Evolutionary conservation across 2,113 vertebrate species (phyloP), one percentile per base, ranked within the genome.

Genomic region (Abramis brama): DNA sequence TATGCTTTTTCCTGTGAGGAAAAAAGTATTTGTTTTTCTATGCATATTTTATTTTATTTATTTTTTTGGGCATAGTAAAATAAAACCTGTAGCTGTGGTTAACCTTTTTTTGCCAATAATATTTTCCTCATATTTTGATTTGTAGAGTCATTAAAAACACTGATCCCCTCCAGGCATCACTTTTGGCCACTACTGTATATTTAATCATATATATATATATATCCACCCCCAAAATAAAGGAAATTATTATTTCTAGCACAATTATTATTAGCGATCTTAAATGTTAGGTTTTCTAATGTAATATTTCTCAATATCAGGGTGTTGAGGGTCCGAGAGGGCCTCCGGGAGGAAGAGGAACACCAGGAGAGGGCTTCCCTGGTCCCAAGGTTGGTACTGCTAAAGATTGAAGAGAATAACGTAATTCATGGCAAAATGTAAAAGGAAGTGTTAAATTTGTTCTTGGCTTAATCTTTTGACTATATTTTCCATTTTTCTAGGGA

Each of bases 321-420:
- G 85, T 93, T 43, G 95, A 96, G 80, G 97, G 96, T 85, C 96
- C 96, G 47, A 94, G 95, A 86, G 94, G 97, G 70, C 96, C 95
- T 79, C 93, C 95, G 11, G 95, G 95, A 79, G 90, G 86, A 52
- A 96, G 95, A 92, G 96, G 96, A 15, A 15, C 92, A 86, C 93
- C 91, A 90, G 97, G 96, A 91, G 96, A 97, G 88, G 95, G 97
- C 33, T 87, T 96, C 83, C 93, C 95, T 86, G 97, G 97, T 90
- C 81, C 94, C 73, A 97, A 98, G 96, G 97, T 98, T 91, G 87
- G 93, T 87, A 45, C 7, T 50, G 59, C 9, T 4, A 52, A n/a
- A 62, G 50, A 71, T 21, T 23, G 36, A 21, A 27, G 12, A 70
- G 55, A 57, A 23, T 57, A 23, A 6, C 64, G 8, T n/a, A 17